These are phyloP conservation scores for Noctua pronuba DNA, from an alignment of 2,888 invertebrate genomes.

Conservation along the genomic window DNA sequence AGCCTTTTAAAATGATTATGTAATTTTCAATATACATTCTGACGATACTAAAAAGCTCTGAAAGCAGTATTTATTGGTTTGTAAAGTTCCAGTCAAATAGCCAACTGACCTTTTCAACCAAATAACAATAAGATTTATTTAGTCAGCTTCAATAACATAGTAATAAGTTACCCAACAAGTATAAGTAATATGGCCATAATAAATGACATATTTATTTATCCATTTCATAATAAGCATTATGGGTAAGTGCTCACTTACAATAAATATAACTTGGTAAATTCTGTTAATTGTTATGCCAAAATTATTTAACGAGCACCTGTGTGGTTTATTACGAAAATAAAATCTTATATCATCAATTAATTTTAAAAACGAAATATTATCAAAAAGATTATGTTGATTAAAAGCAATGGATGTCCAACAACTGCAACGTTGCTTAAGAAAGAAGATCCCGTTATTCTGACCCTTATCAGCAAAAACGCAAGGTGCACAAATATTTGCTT, in stretches of 20 bases:
- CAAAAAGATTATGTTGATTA: neutral
- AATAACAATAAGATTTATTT: neutral
- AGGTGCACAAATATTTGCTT: constrained; percentile 1
- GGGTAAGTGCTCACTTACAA: neutral
- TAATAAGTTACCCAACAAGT: neutral
- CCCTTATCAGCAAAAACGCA: constrained; percentile 13
- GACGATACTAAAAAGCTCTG: neutral
- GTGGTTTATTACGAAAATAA: constrained; percentile 13
- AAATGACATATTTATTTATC: neutral
- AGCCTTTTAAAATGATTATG: neutral
- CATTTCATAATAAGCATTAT: neutral
- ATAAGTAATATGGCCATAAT: neutral
- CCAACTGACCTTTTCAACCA: neutral
- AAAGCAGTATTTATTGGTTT: neutral
- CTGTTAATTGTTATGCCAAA: constrained; percentile 3
- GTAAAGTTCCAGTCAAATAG: neutral
- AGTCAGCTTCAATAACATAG: neutral
- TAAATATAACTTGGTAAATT: constrained; percentile 13
- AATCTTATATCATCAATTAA: constrained; percentile 22
- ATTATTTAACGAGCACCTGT: neutral
- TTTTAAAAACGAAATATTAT: neutral
- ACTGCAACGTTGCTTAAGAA: neutral
- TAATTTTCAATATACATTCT: neutral
- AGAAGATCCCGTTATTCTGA: constrained; percentile 28
- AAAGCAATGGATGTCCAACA: neutral